A percentile compares a stretch with the other conserved stretches of the same genome.
Evolutionary conservation across 1,140 invertebrate genomes (phyloP).

Genomic region (Drusus annulatus): DNA sequence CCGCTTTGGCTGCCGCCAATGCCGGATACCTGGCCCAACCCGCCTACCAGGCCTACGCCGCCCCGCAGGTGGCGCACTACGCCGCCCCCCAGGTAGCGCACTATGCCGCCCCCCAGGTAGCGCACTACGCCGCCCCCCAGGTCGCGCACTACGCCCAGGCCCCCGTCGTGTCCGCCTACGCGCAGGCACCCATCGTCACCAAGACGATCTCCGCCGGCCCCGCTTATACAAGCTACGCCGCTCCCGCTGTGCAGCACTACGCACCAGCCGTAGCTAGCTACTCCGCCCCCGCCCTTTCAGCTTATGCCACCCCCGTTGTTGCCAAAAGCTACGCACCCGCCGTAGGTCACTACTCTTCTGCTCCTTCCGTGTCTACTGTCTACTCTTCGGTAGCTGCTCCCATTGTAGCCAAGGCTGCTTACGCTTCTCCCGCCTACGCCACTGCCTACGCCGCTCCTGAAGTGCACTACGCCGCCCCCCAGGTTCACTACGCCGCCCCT

Average conservation of each 20-base stretch:
- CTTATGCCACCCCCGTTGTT: conserved; percentile 59
- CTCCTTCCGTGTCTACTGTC: conserved; percentile 24
- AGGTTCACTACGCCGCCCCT: conserved; percentile 59
- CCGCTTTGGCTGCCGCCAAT: conserved; percentile 65
- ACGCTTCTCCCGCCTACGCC: conserved; percentile 61
- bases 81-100: conserved; percentile 3
- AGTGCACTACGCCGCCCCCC: conserved; percentile 57
- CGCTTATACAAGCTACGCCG: conserved; percentile 54
- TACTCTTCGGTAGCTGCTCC: conserved; percentile 42
- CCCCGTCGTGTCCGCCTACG: conserved; percentile 61
- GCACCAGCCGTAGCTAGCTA: conserved; percentile 51
- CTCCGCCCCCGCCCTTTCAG: conserved; percentile 24
- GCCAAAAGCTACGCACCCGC: conserved; percentile 54
- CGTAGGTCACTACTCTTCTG: conserved; percentile 58
- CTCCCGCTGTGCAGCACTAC: conserved; percentile 52
- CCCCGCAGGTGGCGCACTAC: conserved; percentile 42
- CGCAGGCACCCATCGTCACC: conserved; percentile 59
- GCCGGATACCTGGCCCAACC: conserved; percentile 63
- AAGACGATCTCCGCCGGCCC: conserved; percentile 51
- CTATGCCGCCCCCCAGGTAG: conserved; percentile 32
- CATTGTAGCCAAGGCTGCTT: conserved; percentile 59
- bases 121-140: conserved; percentile 44
- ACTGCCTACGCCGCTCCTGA: conserved; percentile 65
- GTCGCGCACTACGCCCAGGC: conserved; percentile 47
- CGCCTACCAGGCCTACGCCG: conserved; percentile 46